Conservation (phyloP, 2,888 invertebrate species). For the Spilarctia lutea region DNA sequence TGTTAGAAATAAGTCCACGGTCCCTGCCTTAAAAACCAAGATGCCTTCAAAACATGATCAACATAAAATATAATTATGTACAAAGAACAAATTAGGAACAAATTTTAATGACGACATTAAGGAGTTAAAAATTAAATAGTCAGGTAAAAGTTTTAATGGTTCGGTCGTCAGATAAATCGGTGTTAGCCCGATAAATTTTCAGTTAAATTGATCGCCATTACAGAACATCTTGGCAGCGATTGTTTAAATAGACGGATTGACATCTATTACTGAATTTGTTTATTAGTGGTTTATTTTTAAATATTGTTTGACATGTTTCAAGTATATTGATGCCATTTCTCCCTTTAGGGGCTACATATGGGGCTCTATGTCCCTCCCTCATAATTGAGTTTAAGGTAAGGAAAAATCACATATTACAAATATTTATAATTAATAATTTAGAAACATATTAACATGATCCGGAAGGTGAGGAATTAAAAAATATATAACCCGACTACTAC, state of each 20-base stretch:
- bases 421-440: too few relatives aligned
- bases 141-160: constrained; percentile 61
- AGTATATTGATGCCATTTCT: too few relatives aligned
- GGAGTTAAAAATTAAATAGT: constrained; percentile 61
- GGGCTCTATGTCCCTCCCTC: too few relatives aligned
- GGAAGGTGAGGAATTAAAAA: too few relatives aligned
- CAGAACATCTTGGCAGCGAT: constrained; percentile 45
- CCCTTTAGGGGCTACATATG: too few relatives aligned
- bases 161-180: constrained; percentile 51
- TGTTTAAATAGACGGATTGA: constrained; percentile 22
- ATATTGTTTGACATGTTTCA: too few relatives aligned
- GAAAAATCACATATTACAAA: too few relatives aligned
- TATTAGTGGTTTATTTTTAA: too few relatives aligned
- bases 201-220: constrained; percentile 56
- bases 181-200: constrained; percentile 52
- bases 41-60: background rate
- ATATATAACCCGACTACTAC: too few relatives aligned
- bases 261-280: too few relatives aligned
- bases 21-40: background rate
- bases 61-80: background rate
- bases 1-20: too few relatives aligned
- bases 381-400: too few relatives aligned
- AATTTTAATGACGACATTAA: constrained; percentile 24
- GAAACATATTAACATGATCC: fast-evolving
- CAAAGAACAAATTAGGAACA: background rate